Conservation (phyloP, 2,113 vertebrate species). For the Apteryx owenii region DNA sequence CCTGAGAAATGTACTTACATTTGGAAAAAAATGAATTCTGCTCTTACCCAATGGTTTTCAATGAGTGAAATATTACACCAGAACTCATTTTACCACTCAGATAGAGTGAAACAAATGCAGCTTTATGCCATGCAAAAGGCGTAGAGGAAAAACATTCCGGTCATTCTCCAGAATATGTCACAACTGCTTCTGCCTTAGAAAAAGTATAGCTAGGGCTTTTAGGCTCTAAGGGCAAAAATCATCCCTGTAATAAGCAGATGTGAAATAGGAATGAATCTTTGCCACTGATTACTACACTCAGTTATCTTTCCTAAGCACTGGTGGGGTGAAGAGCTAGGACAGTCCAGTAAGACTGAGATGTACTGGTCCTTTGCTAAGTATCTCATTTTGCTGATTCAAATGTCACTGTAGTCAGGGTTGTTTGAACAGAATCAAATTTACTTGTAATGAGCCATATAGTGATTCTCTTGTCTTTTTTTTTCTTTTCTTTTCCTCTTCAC, state of each 20-base stretch:
- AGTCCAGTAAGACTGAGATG: slow-evolving; percentile 24
- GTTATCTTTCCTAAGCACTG: background rate
- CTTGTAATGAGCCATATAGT: slow-evolving; percentile 60
- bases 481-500: background rate
- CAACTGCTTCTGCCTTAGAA: background rate
- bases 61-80: background rate
- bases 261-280: slow-evolving; percentile 31
- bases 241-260: background rate
- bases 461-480: background rate
- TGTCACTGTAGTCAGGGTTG: slow-evolving; percentile 42
- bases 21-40: background rate
- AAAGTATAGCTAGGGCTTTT: background rate
- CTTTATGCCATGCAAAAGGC: background rate
- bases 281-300: background rate
- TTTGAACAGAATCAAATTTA: slow-evolving; percentile 64
- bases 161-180: background rate
- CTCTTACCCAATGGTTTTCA: background rate
- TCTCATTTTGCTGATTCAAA: slow-evolving; percentile 57
- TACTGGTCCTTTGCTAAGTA: background rate
- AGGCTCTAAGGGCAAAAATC: background rate
- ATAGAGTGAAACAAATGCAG: background rate
- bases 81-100: background rate
- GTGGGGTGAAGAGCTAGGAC: background rate
- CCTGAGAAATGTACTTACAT: background rate
- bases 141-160: background rate